A percentile compares a stretch with the other conserved stretches of the same genome.
These are phyloP conservation scores for Megaceryle maxima DNA, from an alignment of 2,113 vertebrate species.

Conservation along the genomic window DNA sequence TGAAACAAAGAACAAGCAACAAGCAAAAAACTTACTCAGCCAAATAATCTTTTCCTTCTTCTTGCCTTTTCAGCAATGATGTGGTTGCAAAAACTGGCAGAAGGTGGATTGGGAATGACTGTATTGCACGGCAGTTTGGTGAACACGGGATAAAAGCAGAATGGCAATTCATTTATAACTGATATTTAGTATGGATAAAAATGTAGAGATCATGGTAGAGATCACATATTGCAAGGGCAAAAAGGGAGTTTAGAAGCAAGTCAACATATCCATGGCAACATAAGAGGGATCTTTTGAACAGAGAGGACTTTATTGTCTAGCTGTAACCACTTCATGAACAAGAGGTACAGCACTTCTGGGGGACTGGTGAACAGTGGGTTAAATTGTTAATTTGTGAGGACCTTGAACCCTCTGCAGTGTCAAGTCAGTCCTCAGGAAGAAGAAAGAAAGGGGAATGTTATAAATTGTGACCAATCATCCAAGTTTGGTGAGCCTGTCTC, in stretches of 20 bases:
- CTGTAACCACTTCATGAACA: not conserved
- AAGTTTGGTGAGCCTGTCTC: accelerated
- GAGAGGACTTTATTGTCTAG: not conserved
- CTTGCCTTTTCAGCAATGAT: not conserved
- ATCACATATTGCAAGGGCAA: not conserved
- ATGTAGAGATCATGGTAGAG: not conserved
- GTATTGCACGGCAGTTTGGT: not conserved
- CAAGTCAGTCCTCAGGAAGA: not conserved
- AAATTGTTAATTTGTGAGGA: not conserved
- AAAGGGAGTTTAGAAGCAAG: not conserved
- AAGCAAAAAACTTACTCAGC: not conserved
- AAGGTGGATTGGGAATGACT: not conserved
- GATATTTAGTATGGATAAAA: not conserved
- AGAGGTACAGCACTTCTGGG: not conserved
- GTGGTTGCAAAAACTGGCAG: not conserved
- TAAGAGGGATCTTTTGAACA: not conserved
- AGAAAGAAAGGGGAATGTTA: not conserved
- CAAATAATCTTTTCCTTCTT: not conserved
- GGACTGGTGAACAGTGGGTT: not conserved
- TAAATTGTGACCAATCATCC: not conserved
- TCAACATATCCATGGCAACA: conserved; percentile 29
- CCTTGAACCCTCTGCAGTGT: not conserved
- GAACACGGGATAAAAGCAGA: not conserved
- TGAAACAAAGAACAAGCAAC: not conserved
- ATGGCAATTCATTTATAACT: not conserved